These are phyloP conservation scores for Acrobasis repandana DNA, from an alignment of 2,888 invertebrate species.

Conservation along the genomic window DNA sequence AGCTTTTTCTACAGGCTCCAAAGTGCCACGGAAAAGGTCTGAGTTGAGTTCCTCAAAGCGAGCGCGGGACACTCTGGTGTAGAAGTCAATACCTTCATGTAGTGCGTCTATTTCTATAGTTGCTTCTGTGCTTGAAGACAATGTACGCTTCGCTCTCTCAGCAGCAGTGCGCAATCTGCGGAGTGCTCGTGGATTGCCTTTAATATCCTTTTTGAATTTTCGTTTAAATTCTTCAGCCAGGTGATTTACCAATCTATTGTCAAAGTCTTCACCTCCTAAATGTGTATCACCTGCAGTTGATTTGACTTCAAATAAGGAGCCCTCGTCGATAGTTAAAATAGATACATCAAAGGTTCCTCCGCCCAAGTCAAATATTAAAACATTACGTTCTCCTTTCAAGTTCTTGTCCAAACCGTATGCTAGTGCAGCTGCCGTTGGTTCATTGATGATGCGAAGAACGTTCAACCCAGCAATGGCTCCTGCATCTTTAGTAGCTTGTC, in stretches of 20 bases:
- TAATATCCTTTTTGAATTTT: slow-evolving; percentile 87
- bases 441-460: slow-evolving; percentile 91
- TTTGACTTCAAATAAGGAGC: slow-evolving; percentile 89
- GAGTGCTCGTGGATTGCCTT: slow-evolving; percentile 85
- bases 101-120: slow-evolving; percentile 89
- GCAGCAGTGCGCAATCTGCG: slow-evolving; percentile 89
- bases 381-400: slow-evolving; percentile 84
- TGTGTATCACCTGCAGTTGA: slow-evolving; percentile 94
- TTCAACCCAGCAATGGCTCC: slow-evolving; percentile 89
- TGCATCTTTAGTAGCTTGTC: slow-evolving; percentile 93
- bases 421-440: slow-evolving; percentile 89
- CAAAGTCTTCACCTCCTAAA: slow-evolving; percentile 88
- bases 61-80: slow-evolving; percentile 87
- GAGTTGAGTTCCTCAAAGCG: slow-evolving; percentile 90
- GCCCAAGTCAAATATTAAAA: slow-evolving; percentile 86
- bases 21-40: slow-evolving; percentile 87
- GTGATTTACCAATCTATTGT: slow-evolving; percentile 85
- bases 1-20: slow-evolving; percentile 91
- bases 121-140: slow-evolving; percentile 90
- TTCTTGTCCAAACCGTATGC: slow-evolving; percentile 88
- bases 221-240: slow-evolving; percentile 88
- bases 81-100: slow-evolving; percentile 87
- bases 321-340: slow-evolving; percentile 90
- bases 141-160: slow-evolving; percentile 89
- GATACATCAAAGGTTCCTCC: slow-evolving; percentile 92